Percentiles rank a stretch among this genome's conserved stretches.
phyloP scores from a whole-genome alignment of 2,888 invertebrate species.

The Nymphalis c-album region DNA sequence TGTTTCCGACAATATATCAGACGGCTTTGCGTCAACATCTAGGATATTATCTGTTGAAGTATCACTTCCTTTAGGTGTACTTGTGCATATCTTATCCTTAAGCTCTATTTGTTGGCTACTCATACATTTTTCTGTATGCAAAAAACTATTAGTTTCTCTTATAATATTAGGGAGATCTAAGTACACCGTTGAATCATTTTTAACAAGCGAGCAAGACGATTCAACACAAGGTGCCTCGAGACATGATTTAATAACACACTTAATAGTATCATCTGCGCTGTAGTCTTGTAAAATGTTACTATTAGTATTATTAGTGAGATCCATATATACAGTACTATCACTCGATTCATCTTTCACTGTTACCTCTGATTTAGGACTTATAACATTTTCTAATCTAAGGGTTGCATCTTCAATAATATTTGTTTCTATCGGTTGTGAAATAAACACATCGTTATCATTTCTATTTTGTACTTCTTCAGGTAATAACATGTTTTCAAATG shows the following conservation, averaged over 20 bases:
- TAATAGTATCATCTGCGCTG: slow-evolving; percentile 45
- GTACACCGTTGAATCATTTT: slow-evolving; percentile 69
- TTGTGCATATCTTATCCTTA: slow-evolving; percentile 51
- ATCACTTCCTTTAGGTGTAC: slow-evolving; percentile 68
- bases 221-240: slow-evolving; percentile 43
- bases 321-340: slow-evolving; percentile 62
- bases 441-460: slow-evolving; percentile 31
- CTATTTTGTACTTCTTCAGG: slow-evolving; percentile 67
- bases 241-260: slow-evolving; percentile 48
- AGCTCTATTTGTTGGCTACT: slow-evolving; percentile 45
- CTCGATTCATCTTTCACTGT: slow-evolving; percentile 39
- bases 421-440: slow-evolving; percentile 12
- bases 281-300: slow-evolving; percentile 52
- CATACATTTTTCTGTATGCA: slow-evolving; percentile 59
- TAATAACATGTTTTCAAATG: slow-evolving; percentile 35
- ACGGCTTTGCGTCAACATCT: slow-evolving; percentile 48
- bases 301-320: slow-evolving; percentile 65
- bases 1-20: slow-evolving; percentile 49
- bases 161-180: slow-evolving; percentile 69
- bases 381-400: slow-evolving; percentile 28
- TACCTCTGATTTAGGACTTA: slow-evolving; percentile 29
- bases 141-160: slow-evolving; percentile 58
- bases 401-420: slow-evolving; percentile 20
- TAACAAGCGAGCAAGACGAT: slow-evolving; percentile 44
- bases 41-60: slow-evolving; percentile 53